Evolutionary conservation across 2,113 vertebrate species (phyloP), one percentile per base, ranked within the genome.

Genomic region (Penelope pileata): DNA sequence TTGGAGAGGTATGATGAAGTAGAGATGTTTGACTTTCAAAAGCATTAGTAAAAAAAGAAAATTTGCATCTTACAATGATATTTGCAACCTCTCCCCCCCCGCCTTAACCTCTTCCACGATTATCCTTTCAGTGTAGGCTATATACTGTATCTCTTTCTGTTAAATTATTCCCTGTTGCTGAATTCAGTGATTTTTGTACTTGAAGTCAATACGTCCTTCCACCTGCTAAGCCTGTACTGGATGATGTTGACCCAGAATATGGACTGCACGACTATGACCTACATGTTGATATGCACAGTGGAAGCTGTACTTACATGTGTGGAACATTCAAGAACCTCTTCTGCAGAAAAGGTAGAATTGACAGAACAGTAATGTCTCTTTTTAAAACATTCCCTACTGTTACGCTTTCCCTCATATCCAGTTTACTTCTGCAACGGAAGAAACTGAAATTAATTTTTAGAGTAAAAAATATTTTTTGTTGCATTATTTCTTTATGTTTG

Each of bases 231-330:
- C 95, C 98, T 9, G 32, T 97, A 24, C 62, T 97, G 85, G 98
- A 99, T 96, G 99, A 99, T 93, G 64, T 98, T 93, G 98, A 98
- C 94, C 97, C 98, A 3, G 97, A 99, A 45, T 98, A 98, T 19
- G 99, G 99, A 86, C 97, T 99, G 87, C 98, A 98, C 94, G 98
- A 97, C 85, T 99, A 99, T 96, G 95, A 83, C 7, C 96, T 99
- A 45, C 99, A 99, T 75, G 93, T 99, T 34, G 97, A 97, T 64
- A 96, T 99, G 74, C 98, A 99, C 27, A 96, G 98, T 77, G 96
- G 97, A 34, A 97, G 22, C 42, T 83, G 88, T 59, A 91, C 92
- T 82, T 98, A 98, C 86, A 96, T 99, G 77, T 99, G 98, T 70
- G 96, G 82, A 51, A 98, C 97, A 7, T 99, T 99, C 86, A 91